Percentiles rank a stretch among this genome's conserved stretches.
These are phyloP conservation scores for Scaptomyza parva DNA, from an alignment of 2,888 invertebrate genomes.

Conservation along the genomic window DNA sequence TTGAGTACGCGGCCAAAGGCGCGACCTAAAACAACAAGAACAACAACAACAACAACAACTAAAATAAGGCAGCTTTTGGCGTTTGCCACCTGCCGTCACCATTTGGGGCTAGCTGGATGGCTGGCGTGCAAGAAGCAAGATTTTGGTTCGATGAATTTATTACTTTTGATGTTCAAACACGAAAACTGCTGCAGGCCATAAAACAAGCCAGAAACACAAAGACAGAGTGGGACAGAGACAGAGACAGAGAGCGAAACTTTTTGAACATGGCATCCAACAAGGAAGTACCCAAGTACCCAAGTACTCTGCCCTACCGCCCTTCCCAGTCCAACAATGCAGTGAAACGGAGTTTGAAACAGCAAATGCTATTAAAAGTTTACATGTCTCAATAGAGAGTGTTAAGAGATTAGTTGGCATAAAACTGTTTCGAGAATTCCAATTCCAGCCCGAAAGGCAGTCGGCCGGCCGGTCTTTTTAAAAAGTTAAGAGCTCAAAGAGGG, in stretches of 20 bases:
- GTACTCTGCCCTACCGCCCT: neutral
- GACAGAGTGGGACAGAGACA: neutral
- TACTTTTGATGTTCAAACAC: constrained; percentile 78
- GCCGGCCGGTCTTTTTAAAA: constrained; percentile 36
- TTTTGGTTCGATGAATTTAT: constrained; percentile 83
- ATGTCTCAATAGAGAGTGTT: constrained; percentile 80
- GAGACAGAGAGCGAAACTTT: constrained; percentile 34
- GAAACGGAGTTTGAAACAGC: constrained; percentile 37
- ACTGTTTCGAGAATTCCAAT: constrained; percentile 61
- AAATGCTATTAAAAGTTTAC: constrained; percentile 81
- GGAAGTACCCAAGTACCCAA: constrained; percentile 9
- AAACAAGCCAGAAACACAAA: constrained; percentile 53
- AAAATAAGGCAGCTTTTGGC: constrained; percentile 14
- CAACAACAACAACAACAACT: constrained; percentile 52
- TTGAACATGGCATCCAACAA: constrained; percentile 36
- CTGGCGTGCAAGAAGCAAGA: constrained; percentile 50
- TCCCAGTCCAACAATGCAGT: constrained; percentile 12
- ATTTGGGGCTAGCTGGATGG: too few species aligned
- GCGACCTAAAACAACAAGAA: constrained; percentile 67
- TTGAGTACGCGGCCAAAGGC: constrained; percentile 68
- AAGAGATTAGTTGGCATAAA: constrained; percentile 79
- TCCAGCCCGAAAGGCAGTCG: constrained; percentile 33
- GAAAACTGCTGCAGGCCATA: constrained; percentile 79
- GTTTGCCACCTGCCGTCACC: constrained; percentile 46
- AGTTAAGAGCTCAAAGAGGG: constrained; percentile 28